Evolutionary conservation across 1,140 invertebrate species (phyloP).

Genomic region (Solen grandis): DNA sequence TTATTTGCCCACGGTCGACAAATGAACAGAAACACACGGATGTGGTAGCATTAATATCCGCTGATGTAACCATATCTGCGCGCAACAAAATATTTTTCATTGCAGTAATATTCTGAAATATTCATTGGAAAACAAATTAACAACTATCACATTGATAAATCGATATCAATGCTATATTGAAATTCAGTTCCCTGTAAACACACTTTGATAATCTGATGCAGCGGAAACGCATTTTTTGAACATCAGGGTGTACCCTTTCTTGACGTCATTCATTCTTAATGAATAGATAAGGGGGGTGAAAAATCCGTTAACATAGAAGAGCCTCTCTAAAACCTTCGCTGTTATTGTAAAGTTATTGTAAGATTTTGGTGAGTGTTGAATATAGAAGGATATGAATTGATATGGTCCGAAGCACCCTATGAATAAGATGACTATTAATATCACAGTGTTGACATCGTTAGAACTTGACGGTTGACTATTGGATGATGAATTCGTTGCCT

Average conservation of each 20-base stretch:
- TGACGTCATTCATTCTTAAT: slow-evolving; percentile 31
- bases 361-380: slow-evolving; percentile 36
- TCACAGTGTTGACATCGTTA: slow-evolving; percentile 31
- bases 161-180: no score
- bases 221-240: slow-evolving; percentile 47
- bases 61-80: no score
- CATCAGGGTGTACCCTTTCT: slow-evolving; percentile 48
- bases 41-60: no score
- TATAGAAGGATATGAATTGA: slow-evolving; percentile 51
- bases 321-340: slow-evolving; percentile 20
- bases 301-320: slow-evolving; percentile 38
- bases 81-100: no score
- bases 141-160: no score
- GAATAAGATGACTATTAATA: slow-evolving; percentile 26
- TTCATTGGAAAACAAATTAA: no score
- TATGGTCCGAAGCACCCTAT: slow-evolving; percentile 46
- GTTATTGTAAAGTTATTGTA: slow-evolving; percentile 9
- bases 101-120: no score
- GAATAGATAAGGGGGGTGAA: slow-evolving; percentile 34
- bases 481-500: slow-evolving; percentile 37
- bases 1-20: no score
- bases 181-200: slow-evolving; percentile 34
- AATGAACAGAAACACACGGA: no score
- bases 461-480: slow-evolving; percentile 42
- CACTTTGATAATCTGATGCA: slow-evolving; percentile 47